Base-by-base conservation (phyloP, 1,140 invertebrate species). In the Tetranychus urticae region DNA sequence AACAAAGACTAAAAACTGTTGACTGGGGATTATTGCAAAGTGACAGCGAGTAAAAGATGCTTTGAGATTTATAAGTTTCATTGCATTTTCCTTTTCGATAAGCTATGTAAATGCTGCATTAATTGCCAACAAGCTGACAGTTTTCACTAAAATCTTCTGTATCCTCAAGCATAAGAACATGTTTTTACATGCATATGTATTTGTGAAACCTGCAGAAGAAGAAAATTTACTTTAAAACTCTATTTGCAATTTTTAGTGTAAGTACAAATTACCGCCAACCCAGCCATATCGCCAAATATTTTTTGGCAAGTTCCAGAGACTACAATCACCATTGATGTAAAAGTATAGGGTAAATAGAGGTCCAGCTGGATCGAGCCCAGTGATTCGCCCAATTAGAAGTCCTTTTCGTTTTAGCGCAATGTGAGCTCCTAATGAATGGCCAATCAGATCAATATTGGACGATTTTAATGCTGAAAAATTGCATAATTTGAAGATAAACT, bases 291-390 rank as follows among this genome's bases (percentile, higher is more conserved):
- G 23, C 23, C 13, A 12, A 47, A 12, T n/a, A 47, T 47, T n/a
- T 47, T n/a, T 12, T 14, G 23, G 13, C 7, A 14, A n/a, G 23
- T 47, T n/a, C 3, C 46, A 12, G 23, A n/a, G 13, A 14, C 12
- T 14, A 55, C 52, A 55, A 10, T 33, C n/a, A 3, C 52, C 52
- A 34, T 55, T 55, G 3, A 33, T 10, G 33, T 55, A 55, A 10
- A 55, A 14, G 23, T 23, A 23, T 23, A 23, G 81, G 76, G 86
- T 80, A 71, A 88, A 88, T 67, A 86, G 86, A 0, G 86, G 85
- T 67, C 87, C 85, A 0, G 85, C 86, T 3, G 85, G 84, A 74
- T 88, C 85, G 34, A 88, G 72, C 60, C 66, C 70, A 10, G 84
- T 86, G 56, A 87, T 87, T 58, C 84, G 83, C 23, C 23, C 23